A percentile compares a stretch with the other conserved stretches of the same genome.
These are phyloP conservation scores for Cheilosia soror DNA, from an alignment of 2,888 invertebrate genomes.

Conservation along the genomic window DNA sequence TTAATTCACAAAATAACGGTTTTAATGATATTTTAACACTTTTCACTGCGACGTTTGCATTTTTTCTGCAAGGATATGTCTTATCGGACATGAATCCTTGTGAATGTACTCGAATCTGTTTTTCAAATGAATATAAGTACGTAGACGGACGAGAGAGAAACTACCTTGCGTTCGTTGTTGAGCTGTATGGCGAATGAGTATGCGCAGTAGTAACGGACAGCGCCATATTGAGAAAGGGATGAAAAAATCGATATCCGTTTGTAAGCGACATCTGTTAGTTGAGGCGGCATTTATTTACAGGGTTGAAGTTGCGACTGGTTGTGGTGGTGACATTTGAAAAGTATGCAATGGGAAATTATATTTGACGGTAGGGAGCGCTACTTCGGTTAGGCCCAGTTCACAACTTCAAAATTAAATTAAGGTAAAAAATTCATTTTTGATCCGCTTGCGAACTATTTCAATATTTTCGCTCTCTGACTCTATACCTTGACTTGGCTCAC, in stretches of 20 bases:
- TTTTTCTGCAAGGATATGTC: slow-evolving; percentile 58
- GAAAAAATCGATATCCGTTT: slow-evolving; percentile 62
- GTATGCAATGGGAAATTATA: background rate
- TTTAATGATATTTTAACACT: slow-evolving; percentile 44
- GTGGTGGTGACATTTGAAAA: background rate
- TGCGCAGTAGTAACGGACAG: slow-evolving; percentile 35
- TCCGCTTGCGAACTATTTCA: no score
- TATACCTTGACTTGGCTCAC: no score
- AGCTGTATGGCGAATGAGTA: slow-evolving; percentile 39
- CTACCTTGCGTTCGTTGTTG: slow-evolving; percentile 51
- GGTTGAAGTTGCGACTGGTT: background rate
- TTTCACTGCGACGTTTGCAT: slow-evolving; percentile 55
- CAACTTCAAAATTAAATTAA: no score
- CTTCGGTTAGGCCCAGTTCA: no score
- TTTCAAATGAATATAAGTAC: slow-evolving; percentile 72
- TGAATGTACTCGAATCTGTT: slow-evolving; percentile 68
- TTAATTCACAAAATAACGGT: background rate
- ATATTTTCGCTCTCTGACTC: no score
- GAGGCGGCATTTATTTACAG: background rate
- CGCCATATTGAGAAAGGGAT: slow-evolving; percentile 60
- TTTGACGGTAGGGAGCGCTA: background rate
- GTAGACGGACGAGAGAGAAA: slow-evolving; percentile 58
- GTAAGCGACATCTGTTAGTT: slow-evolving; percentile 27
- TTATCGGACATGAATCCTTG: slow-evolving; percentile 64
- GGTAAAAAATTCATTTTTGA: no score